Evolutionary conservation across 2,797 vertebrate genomes (phyloP), one percentile per base, ranked within the genome.

Genomic region (Oophaga sylvatica): DNA sequence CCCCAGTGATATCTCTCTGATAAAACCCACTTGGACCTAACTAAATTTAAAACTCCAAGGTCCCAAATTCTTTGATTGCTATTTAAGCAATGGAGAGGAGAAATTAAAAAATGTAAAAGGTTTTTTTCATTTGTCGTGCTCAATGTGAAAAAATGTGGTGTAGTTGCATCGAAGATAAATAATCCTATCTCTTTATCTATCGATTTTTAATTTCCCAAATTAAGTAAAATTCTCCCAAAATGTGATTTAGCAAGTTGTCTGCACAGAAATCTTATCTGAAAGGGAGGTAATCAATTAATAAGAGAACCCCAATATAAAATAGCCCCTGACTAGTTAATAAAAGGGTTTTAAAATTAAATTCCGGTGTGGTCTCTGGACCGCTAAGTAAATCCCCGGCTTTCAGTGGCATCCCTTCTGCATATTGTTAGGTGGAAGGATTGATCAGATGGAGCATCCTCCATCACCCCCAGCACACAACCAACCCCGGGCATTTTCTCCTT

Each of bases 381-480:
- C 77, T 65, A 22, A 45, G 35, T n/a, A 45, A 65, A 17, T 71
- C 41, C 29, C 48, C 60, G 45, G 53, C 75, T 62, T 26, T 67
- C 59, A 59, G 71, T 85, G 78, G 63, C 79, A 81, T 75, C 9
- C n/a, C n/a, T 82, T 77, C 17, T 80, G 68, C 87, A 85, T 88
- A 85, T 67, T 76, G 77, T 84, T 48, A 81, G 80, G 77, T 85
- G 83, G 87, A 81, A 81, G n/a, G 77, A 85, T 81, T 63, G 87
- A 88, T 88, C 83, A 88, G 87, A 81, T 85, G 48, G 60, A 88
- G 78, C 67, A n/a, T 56, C 78, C 35, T 56, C 78, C 35, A 70
- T 65, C 60, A 60, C 82, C 76, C 53, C 78, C 60, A 59, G 62
- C 68, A 81, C 60, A 88, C 17, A 81, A n/a, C n/a, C 45, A 65